phyloP scores from a whole-genome alignment of 2,888 invertebrate species.

The Punctoribates punctum region DNA sequence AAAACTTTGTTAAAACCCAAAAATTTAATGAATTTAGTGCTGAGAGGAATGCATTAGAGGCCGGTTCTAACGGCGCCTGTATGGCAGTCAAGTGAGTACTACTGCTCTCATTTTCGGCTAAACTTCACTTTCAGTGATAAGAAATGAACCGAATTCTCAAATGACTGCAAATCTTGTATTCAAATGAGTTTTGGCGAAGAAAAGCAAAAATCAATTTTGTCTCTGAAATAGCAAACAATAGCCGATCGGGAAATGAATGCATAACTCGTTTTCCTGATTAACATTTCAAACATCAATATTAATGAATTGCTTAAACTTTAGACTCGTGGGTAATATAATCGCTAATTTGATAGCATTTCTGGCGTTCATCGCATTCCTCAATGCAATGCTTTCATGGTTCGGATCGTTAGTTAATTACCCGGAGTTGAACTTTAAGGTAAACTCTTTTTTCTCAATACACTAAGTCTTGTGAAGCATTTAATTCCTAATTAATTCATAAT shows the following conservation, averaged over 20 bases:
- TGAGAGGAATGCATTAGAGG: constrained; percentile 80
- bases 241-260: too few relatives aligned
- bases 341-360: constrained; percentile 90
- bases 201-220: neutral
- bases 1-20: neutral
- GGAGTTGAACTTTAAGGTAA: constrained; percentile 58
- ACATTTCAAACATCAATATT: neutral
- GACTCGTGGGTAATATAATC: constrained; percentile 75
- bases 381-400: constrained; percentile 74
- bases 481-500: neutral
- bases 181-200: neutral
- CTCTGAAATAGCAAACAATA: neutral
- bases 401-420: constrained; percentile 70
- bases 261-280: too few relatives aligned
- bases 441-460: neutral
- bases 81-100: constrained; percentile 62
- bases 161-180: neutral
- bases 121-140: neutral
- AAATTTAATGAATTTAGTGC: constrained; percentile 59
- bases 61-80: constrained; percentile 82
- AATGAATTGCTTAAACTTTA: neutral
- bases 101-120: neutral
- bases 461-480: neutral
- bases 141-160: neutral
- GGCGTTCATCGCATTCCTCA: constrained; percentile 77